phyloP scores from a whole-genome alignment of 2,888 invertebrate genomes.

The Hanleya hanleyi region DNA sequence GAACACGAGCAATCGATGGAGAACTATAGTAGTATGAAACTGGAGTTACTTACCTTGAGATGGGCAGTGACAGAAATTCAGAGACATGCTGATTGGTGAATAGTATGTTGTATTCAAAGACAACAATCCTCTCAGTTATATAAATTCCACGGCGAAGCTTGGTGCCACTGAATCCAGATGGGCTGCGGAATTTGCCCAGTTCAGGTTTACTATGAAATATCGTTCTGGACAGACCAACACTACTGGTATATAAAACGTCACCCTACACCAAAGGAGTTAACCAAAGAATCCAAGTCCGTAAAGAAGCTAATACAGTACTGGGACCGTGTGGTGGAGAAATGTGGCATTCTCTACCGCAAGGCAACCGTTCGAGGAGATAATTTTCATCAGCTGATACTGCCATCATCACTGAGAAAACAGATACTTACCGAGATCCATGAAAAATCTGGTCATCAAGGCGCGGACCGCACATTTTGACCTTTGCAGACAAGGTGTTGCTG shows the following conservation, averaged over 20 bases:
- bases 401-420: neutral
- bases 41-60: constrained; percentile 20
- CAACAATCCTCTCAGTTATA: neutral
- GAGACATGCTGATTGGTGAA: neutral
- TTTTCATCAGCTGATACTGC: neutral
- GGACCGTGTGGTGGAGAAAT: neutral
- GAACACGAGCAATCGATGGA: constrained; percentile 1
- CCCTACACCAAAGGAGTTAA: neutral
- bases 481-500: constrained; percentile 18
- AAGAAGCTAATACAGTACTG: neutral
- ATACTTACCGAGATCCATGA: constrained; percentile 10
- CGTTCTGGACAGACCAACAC: neutral
- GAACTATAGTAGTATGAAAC: constrained; percentile 25
- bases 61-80: constrained; percentile 15
- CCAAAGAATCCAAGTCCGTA: neutral
- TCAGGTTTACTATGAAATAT: neutral
- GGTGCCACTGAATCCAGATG: neutral
- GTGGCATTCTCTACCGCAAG: constrained; percentile 8
- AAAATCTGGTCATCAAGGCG: constrained; percentile 14
- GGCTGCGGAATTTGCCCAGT: neutral
- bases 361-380: neutral
- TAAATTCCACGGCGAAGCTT: neutral
- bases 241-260: neutral
- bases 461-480: constrained; percentile 14
- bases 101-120: neutral